phyloP scores from a whole-genome alignment of 2,113 vertebrate species.

The Barnardius zonarius region DNA sequence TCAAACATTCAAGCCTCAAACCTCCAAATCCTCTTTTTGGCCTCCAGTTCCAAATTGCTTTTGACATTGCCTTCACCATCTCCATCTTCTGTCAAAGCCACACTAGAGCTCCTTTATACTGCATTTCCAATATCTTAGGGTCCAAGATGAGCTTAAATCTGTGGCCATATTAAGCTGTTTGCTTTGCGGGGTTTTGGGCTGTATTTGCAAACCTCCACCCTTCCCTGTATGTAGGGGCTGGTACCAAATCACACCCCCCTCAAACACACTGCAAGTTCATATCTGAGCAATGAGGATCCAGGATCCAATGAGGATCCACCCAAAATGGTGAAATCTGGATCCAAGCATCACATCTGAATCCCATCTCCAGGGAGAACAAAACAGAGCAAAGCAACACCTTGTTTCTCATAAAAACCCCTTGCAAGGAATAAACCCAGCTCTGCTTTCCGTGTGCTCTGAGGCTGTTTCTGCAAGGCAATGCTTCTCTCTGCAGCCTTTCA shows the following conservation, averaged over 20 bases:
- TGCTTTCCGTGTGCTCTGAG: neutral
- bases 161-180: neutral
- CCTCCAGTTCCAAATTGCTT: neutral
- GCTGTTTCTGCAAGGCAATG: neutral
- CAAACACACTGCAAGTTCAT: neutral
- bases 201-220: neutral
- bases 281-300: neutral
- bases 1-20: neutral
- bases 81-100: neutral
- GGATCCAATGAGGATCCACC: too few species aligned
- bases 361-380: slow-evolving; percentile 10
- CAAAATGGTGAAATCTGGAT: neutral
- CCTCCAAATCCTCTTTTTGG: neutral
- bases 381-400: neutral
- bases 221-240: neutral
- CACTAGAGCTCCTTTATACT: neutral
- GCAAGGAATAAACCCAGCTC: neutral
- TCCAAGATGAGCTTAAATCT: neutral
- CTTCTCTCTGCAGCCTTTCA: slow-evolving; percentile 18
- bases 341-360: neutral
- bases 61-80: neutral
- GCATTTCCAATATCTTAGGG: neutral
- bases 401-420: slow-evolving; percentile 14
- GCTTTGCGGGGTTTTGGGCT: neutral
- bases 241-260: neutral